Evolutionary conservation across 2,888 invertebrate genomes (phyloP), one percentile per base, ranked within the genome.

Genomic region (Oscheius sp.): DNA sequence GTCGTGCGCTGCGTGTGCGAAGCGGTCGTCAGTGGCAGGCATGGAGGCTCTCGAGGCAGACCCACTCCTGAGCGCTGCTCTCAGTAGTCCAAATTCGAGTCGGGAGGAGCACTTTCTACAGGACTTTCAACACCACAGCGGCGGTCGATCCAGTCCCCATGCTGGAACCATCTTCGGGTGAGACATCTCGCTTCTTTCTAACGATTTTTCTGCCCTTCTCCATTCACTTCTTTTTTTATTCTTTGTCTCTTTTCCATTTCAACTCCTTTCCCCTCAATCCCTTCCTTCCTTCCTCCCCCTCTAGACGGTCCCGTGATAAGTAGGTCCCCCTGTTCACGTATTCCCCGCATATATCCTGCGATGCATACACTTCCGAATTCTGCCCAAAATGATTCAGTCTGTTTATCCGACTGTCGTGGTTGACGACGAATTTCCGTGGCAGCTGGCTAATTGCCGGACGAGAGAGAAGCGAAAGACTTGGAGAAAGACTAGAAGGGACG

Each of bases 41-140:
- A 71, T 71, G 71, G 71, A 71, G 50, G 64, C 70, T 50, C 56
- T 71, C 38, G 71, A 71, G 50, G 65, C 74, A 20, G 74, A 74
- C 67, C 74, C 74, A 12, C 68, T 74, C 12, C 67, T 71, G 28
- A 54, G 54, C 24, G 68, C 68, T 45, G 71, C 69, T 38, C 69
- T 71, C 9, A 51, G 59, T 36, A 64, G 69, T 64, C 68, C 68
- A 9, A 33, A 47, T 14, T 36, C 33, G 6, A 66, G 54, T 30
- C 41, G 47, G 22, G 64, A 64, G 24, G 50, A 50, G 26, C 64
- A 64, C 28, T 64, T 64, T 26, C 64, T 64, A 50, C 67, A 67
- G 67, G 67, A 67, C 47, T 67, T 33, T 41, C 36, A 38, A 9
- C 51, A 49, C 14, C 65, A 54, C 30, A 36, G 44, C 30, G 28